Conservation (phyloP, 2,113 vertebrate genomes). For the Tachycineta bicolor region DNA sequence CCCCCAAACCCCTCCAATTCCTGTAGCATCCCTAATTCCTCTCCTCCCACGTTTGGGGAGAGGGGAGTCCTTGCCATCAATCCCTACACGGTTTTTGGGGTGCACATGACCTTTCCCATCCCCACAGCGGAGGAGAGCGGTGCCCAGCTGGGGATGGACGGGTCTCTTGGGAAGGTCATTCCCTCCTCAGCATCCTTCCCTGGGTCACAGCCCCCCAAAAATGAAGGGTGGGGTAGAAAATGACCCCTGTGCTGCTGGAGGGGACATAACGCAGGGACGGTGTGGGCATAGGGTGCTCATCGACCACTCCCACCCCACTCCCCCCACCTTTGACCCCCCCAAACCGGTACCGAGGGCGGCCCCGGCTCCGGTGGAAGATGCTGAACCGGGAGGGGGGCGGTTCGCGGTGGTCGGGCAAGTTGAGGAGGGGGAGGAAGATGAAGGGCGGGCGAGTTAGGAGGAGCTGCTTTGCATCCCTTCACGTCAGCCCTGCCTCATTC, state of each 20-base stretch:
- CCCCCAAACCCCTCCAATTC: neutral
- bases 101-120: neutral
- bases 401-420: slow-evolving; percentile 61
- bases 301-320: neutral
- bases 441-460: slow-evolving; percentile 77
- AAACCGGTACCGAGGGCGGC: neutral
- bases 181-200: neutral
- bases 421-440: slow-evolving; percentile 70
- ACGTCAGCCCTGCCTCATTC: slow-evolving; percentile 82
- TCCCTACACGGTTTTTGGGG: neutral
- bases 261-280: neutral
- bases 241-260: neutral
- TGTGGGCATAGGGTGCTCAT: neutral
- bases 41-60: neutral
- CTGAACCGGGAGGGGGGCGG: slow-evolving; percentile 51
- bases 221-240: neutral
- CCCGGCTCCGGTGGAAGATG: neutral
- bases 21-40: neutral
- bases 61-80: neutral
- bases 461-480: slow-evolving; percentile 82
- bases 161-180: neutral
- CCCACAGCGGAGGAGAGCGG: fast-evolving
- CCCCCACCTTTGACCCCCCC: neutral
- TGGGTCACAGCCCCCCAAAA: neutral
- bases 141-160: neutral